Evolutionary conservation across 2,888 invertebrate species (phyloP).

Genomic region (Synergus gifuensis): DNA sequence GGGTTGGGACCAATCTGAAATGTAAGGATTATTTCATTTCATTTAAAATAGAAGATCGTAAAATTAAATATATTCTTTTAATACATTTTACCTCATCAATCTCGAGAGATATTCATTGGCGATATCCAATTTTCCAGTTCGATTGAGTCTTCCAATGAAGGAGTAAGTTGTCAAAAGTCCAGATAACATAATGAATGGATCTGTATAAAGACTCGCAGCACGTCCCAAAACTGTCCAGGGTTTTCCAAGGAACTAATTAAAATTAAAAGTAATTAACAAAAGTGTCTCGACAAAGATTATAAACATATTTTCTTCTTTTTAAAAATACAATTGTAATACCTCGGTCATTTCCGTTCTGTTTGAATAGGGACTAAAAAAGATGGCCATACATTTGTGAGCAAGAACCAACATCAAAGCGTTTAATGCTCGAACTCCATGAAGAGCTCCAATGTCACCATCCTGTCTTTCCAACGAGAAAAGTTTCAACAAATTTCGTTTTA

Average conservation of each 20-base stretch:
- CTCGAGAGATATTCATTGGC: constrained; percentile 82
- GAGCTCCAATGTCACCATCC: constrained; percentile 81
- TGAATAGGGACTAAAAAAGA: constrained; percentile 83
- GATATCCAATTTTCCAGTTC: constrained; percentile 80
- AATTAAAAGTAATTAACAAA: constrained; percentile 2
- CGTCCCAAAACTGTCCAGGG: constrained; percentile 85
- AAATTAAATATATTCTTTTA: constrained; percentile 26
- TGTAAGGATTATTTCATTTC: constrained; percentile 41
- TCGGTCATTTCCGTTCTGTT: constrained; percentile 84
- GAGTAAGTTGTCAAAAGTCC: constrained; percentile 84
- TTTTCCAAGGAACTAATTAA: constrained; percentile 79
- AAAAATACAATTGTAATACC: constrained; percentile 74
- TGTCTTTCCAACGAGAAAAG: constrained; percentile 79
- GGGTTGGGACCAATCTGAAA: constrained; percentile 81
- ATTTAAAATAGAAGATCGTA: constrained; percentile 23
- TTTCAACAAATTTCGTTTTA: constrained; percentile 81
- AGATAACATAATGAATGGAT: constrained; percentile 86
- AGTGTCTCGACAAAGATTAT: too few relatives aligned
- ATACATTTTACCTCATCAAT: constrained; percentile 78
- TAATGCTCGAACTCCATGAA: constrained; percentile 84
- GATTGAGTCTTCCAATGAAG: constrained; percentile 81
- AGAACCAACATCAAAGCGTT: constrained; percentile 83
- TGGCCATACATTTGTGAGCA: constrained; percentile 86
- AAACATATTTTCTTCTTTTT: not conserved
- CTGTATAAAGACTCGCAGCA: constrained; percentile 85